Conservation (phyloP, 1,140 invertebrate genomes). For the Drosophila elegans region DNA sequence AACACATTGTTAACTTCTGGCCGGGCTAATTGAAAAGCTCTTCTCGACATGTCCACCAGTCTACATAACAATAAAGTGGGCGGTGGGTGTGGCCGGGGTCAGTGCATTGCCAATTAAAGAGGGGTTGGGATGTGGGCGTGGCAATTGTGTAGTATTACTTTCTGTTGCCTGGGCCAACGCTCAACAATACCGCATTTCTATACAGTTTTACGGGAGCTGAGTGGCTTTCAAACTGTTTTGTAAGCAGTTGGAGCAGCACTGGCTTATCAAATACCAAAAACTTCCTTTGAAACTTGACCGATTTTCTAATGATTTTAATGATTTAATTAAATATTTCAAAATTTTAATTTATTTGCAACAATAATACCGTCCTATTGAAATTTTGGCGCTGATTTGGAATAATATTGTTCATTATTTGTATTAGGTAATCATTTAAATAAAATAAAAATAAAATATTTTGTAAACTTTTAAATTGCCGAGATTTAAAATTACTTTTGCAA, state of each 20-base stretch:
- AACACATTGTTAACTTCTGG: conserved; percentile 58
- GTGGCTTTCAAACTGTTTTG: conserved; percentile 2
- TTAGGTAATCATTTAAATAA: no score
- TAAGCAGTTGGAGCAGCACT: not conserved
- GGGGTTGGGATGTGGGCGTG: conserved; percentile 1
- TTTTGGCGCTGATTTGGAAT: no score
- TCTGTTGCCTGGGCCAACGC: conserved; percentile 30
- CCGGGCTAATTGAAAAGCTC: conserved; percentile 57
- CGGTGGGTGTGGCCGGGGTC: conserved; percentile 40
- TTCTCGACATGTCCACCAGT: conserved; percentile 41
- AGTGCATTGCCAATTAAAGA: conserved; percentile 40
- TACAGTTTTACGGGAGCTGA: not conserved
- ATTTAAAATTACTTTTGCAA: no score
- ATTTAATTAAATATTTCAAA: no score
- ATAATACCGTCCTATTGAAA: no score
- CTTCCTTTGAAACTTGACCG: no score
- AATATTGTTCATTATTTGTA: no score
- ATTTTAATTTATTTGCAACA: no score
- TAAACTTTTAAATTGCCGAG: no score
- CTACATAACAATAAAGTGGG: conserved; percentile 49
- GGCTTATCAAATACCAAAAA: no score
- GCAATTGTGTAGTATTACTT: conserved; percentile 33
- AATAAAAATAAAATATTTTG: no score
- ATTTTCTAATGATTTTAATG: no score
- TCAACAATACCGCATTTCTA: not conserved